These are phyloP conservation scores for Drepana falcataria DNA, from an alignment of 2,888 invertebrate species.

Conservation along the genomic window DNA sequence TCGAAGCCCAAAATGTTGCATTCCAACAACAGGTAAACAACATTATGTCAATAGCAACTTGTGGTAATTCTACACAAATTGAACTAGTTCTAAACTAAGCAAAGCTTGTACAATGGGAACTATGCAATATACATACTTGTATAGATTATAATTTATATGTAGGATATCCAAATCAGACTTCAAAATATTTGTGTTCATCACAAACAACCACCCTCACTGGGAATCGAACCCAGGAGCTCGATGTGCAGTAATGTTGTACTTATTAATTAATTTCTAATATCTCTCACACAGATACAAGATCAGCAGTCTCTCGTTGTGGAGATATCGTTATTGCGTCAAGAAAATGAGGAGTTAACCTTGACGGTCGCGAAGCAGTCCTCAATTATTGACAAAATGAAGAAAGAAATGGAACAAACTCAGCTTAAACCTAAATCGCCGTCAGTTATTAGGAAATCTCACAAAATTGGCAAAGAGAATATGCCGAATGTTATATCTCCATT, in stretches of 20 bases:
- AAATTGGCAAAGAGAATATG: slow-evolving; percentile 68
- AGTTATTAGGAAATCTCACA: slow-evolving; percentile 51
- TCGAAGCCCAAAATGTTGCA: slow-evolving; percentile 57
- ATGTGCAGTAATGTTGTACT: too few species aligned
- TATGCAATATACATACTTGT: too few species aligned
- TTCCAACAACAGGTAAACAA: slow-evolving; percentile 53
- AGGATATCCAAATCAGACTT: too few species aligned
- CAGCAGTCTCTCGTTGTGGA: slow-evolving; percentile 71
- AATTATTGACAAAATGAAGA: slow-evolving; percentile 64
- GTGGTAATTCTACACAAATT: too few species aligned
- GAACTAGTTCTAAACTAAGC: too few species aligned
- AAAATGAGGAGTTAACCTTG: slow-evolving; percentile 68
- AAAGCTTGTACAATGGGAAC: too few species aligned
- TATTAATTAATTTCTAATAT: too few species aligned
- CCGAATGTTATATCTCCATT: slow-evolving; percentile 62
- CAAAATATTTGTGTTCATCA: too few species aligned
- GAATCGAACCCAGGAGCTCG: too few species aligned
- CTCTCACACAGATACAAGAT: slow-evolving; percentile 57
- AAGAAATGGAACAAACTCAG: slow-evolving; percentile 52
- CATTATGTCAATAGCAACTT: not conserved
- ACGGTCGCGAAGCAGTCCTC: slow-evolving; percentile 66
- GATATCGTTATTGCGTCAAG: slow-evolving; percentile 65
- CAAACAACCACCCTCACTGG: too few species aligned
- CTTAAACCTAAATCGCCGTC: slow-evolving; percentile 64
- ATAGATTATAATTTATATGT: not conserved